These are phyloP conservation scores for Pandemis cinnamomeana DNA, from an alignment of 2,888 invertebrate species.

Conservation along the genomic window DNA sequence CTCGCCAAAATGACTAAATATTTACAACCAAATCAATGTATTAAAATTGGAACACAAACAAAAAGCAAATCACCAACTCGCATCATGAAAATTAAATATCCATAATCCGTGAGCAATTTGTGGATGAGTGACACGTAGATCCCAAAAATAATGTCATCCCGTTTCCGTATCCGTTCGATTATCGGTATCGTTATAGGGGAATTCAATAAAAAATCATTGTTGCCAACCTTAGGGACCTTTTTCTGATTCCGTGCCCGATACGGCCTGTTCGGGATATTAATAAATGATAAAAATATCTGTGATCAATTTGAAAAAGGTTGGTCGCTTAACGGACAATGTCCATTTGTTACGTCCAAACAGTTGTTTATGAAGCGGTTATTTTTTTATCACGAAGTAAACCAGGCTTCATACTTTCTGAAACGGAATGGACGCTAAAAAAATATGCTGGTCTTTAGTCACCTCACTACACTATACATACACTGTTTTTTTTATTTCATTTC, in stretches of 20 bases:
- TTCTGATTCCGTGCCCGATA: constrained; percentile 16
- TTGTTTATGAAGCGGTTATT: not conserved
- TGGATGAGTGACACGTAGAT: constrained; percentile 5
- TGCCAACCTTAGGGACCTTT: constrained; percentile 15
- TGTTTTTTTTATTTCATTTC: too few relatives aligned
- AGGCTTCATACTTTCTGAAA: too few relatives aligned
- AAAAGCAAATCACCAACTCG: constrained; percentile 1
- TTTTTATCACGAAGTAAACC: not conserved
- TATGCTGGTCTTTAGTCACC: too few relatives aligned
- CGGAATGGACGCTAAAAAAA: too few relatives aligned
- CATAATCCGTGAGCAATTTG: constrained; percentile 18
- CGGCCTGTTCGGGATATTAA: constrained; percentile 12
- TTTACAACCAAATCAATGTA: not conserved
- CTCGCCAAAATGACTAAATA: too few relatives aligned
- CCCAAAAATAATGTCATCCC: constrained; percentile 25
- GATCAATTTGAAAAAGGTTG: constrained; percentile 12
- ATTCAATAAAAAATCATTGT: constrained; percentile 25
- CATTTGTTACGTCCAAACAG: not conserved
- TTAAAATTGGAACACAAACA: not conserved
- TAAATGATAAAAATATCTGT: constrained; percentile 21
- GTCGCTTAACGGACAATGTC: constrained; percentile 4
- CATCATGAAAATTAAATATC: constrained; percentile 11
- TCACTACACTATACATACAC: too few relatives aligned
- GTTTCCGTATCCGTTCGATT: constrained; percentile 13
- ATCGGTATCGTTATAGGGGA: constrained; percentile 18